Evolutionary conservation across 2,113 vertebrate genomes (phyloP).

Genomic region (Ciconia stormi): DNA sequence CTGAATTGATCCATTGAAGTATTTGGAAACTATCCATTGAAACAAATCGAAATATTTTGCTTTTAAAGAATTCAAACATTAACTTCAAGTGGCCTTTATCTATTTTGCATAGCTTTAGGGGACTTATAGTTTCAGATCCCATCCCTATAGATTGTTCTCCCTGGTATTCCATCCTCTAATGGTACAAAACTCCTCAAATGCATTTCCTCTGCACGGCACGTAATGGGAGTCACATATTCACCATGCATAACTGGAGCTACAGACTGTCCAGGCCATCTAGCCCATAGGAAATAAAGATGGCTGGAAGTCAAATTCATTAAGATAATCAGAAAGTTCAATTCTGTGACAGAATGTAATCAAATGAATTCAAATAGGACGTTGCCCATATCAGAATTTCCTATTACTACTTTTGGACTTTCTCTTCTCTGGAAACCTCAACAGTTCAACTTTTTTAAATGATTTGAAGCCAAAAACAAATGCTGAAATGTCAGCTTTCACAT

Average conservation of each 20-base stretch:
- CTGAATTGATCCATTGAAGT: not conserved
- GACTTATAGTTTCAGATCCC: not conserved
- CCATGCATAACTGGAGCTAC: not conserved
- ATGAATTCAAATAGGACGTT: not conserved
- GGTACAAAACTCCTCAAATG: not conserved
- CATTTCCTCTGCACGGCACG: not conserved
- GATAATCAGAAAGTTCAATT: conserved; percentile 9
- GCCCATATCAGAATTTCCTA: not conserved
- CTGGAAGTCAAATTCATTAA: conserved; percentile 7
- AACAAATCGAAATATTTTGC: not conserved
- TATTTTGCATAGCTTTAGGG: not conserved
- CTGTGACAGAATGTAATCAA: not conserved
- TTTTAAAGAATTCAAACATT: not conserved
- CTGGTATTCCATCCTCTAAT: not conserved
- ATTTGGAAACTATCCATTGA: not conserved
- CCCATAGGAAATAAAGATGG: not conserved
- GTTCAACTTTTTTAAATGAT: not conserved
- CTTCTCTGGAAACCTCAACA: not conserved
- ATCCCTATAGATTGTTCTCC: not conserved
- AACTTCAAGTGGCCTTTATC: not conserved
- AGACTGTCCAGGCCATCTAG: not conserved
- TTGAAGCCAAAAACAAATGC: not conserved
- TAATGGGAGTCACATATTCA: not conserved
- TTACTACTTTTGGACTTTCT: not conserved
- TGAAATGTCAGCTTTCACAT: not conserved